Evolutionary conservation across 2,888 invertebrate genomes (phyloP).

Genomic region (Lydus trimaculatus): DNA sequence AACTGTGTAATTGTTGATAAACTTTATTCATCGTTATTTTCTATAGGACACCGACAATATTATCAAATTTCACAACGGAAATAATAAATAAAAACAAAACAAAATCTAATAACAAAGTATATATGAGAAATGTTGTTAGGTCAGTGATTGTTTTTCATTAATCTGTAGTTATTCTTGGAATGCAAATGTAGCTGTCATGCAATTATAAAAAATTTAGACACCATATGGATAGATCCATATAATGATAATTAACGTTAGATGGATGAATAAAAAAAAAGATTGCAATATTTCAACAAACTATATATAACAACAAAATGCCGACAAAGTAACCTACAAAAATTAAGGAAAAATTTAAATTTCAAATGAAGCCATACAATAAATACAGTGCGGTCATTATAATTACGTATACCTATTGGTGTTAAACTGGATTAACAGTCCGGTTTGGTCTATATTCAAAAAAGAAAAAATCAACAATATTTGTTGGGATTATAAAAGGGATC

Average conservation of each 20-base stretch:
- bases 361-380: slow-evolving; percentile 1
- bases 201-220: not conserved
- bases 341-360: slow-evolving; percentile 1
- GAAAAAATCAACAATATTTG: not conserved
- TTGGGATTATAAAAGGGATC: not conserved
- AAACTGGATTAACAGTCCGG: slow-evolving; percentile 4
- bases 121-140: not conserved
- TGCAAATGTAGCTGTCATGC: not conserved
- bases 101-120: not conserved
- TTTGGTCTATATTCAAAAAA: not conserved
- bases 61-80: not conserved
- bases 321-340: not conserved
- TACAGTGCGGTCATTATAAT: not conserved
- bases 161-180: not conserved
- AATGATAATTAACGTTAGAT: not conserved
- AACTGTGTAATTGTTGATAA: not conserved
- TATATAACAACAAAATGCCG: not conserved
- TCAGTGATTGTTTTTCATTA: not conserved
- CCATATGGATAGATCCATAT: not conserved
- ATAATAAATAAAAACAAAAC: not conserved
- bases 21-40: not conserved
- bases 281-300: not conserved
- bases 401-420: not conserved
- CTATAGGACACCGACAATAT: not conserved
- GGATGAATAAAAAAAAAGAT: not conserved